Conservation (phyloP, 1,140 invertebrate species). For the Galleria mellonella region DNA sequence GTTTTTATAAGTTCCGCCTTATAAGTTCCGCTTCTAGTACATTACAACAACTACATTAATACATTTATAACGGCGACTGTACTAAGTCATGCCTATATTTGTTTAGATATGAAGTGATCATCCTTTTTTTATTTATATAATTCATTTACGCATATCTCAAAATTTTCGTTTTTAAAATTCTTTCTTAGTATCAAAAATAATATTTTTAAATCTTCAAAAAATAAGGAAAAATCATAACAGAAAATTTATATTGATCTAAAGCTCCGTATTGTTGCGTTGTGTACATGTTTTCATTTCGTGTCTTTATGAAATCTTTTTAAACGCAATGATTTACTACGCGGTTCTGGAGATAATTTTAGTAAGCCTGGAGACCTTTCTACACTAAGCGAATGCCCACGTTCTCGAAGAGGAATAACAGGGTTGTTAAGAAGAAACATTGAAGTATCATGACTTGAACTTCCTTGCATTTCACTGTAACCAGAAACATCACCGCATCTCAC, state of each 20-base stretch:
- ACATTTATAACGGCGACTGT: too few species aligned
- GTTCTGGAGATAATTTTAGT: constrained; percentile 28
- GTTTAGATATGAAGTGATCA: too few species aligned
- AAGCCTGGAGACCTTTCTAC: constrained; percentile 36
- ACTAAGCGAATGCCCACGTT: constrained; percentile 42
- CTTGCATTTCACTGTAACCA: constrained; percentile 21
- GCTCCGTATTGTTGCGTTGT: neutral
- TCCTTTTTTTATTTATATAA: too few species aligned
- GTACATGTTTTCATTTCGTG: constrained; percentile 11
- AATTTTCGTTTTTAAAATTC: too few species aligned
- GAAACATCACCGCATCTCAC: constrained; percentile 23
- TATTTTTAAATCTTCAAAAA: neutral
- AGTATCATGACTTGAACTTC: constrained; percentile 22
- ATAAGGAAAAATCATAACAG: too few species aligned
- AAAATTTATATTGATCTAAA: neutral
- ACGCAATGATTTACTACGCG: constrained; percentile 51
- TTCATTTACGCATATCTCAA: too few species aligned
- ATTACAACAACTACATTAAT: too few species aligned
- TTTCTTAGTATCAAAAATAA: constrained; percentile 40
- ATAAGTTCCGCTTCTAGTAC: too few species aligned
- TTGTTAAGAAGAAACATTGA: constrained; percentile 20
- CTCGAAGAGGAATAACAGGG: constrained; percentile 26
- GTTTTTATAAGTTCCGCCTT: too few species aligned
- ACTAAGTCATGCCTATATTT: too few species aligned
- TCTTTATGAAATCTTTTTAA: constrained; percentile 34